A percentile compares a stretch with the other conserved stretches of the same genome.
These are phyloP conservation scores for Gavia stellata DNA, from an alignment of 2,113 vertebrate genomes.

Conservation along the genomic window DNA sequence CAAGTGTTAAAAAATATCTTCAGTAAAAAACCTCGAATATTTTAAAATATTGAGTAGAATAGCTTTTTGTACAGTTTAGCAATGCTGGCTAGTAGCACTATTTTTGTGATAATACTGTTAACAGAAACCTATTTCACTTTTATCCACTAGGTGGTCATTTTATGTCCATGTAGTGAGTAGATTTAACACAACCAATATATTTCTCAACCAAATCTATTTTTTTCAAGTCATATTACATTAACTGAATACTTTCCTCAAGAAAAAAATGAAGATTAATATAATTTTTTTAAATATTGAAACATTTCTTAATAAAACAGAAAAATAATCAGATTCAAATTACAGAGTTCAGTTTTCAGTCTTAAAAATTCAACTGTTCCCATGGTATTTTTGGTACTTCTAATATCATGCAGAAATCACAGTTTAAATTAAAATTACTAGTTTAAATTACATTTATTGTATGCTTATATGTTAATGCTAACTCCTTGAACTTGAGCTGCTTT, in stretches of 20 bases:
- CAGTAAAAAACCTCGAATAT: not conserved
- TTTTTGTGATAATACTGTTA: not conserved
- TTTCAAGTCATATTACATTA: not conserved
- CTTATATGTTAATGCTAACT: not conserved
- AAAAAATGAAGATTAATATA: not conserved
- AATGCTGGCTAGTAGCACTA: not conserved
- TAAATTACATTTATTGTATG: not conserved
- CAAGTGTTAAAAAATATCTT: not conserved
- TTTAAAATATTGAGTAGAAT: not conserved
- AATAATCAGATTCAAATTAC: not conserved
- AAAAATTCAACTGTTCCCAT: not conserved
- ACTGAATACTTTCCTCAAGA: not conserved
- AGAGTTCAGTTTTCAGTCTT: not conserved
- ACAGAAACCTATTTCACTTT: slow-evolving; percentile 30
- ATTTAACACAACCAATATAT: not conserved
- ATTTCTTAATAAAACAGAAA: not conserved
- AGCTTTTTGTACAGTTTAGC: not conserved
- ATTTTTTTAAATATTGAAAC: not conserved
- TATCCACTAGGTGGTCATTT: not conserved
- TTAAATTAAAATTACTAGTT: not conserved
- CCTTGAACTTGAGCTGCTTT: not conserved
- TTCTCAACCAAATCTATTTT: not conserved
- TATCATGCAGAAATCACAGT: not conserved
- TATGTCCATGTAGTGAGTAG: not conserved
- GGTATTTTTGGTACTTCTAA: not conserved